A percentile compares a stretch with the other conserved stretches of the same genome.
Conservation (phyloP, 2,888 invertebrate genomes). For the Lepidochitona cinerea region DNA sequence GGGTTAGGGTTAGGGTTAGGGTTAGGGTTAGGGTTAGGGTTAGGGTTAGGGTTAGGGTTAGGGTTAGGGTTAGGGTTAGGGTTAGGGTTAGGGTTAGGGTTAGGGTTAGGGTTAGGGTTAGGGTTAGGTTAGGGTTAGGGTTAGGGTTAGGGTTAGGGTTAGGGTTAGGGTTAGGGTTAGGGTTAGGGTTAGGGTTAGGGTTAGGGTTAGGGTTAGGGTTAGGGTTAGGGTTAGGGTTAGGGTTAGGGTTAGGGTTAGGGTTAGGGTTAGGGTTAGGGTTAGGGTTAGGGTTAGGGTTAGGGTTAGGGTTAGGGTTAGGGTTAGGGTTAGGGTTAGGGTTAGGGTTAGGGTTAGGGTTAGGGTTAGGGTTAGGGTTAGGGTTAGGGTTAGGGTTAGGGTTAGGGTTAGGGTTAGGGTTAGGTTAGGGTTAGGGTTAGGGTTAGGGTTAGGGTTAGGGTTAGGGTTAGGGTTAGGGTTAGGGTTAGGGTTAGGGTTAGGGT, state of each 20-base stretch:
- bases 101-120: slow-evolving; percentile 21
- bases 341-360: slow-evolving; percentile 26
- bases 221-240: slow-evolving; percentile 42
- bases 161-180: slow-evolving; percentile 37
- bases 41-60: slow-evolving; percentile 41
- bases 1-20: slow-evolving; percentile 42
- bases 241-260: slow-evolving; percentile 42
- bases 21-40: slow-evolving; percentile 45
- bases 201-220: slow-evolving; percentile 33
- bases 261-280: slow-evolving; percentile 34
- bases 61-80: slow-evolving; percentile 41
- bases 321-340: slow-evolving; percentile 40
- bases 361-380: slow-evolving; percentile 43
- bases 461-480: slow-evolving; percentile 43
- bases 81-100: slow-evolving; percentile 38
- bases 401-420: slow-evolving; percentile 23
- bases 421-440: slow-evolving; percentile 29
- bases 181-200: slow-evolving; percentile 31
- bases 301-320: slow-evolving; percentile 39
- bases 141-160: slow-evolving; percentile 37
- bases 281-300: slow-evolving; percentile 42
- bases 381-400: slow-evolving; percentile 27
- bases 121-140: too few relatives aligned
- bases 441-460: slow-evolving; percentile 26
- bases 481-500: slow-evolving; percentile 37